Evolutionary conservation across 2,888 invertebrate genomes (phyloP).

Genomic region (Caenorhabditis wallacei): DNA sequence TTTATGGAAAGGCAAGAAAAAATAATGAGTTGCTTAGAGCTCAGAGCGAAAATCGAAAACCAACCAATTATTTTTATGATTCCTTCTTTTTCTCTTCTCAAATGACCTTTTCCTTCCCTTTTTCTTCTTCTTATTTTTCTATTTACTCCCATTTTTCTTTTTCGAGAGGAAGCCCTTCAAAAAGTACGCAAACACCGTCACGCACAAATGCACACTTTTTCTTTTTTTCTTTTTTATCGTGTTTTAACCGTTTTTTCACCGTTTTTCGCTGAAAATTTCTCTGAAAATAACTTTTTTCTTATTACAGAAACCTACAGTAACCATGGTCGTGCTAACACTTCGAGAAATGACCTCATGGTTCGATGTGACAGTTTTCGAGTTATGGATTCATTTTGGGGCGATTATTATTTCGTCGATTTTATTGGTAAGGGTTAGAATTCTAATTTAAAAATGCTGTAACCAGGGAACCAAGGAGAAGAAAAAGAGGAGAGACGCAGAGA

Average conservation of each 20-base stretch:
- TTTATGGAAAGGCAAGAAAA: too few relatives aligned
- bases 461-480: too few relatives aligned
- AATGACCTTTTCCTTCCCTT: too few relatives aligned
- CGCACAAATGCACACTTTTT: conserved; percentile 10
- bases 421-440: conserved; percentile 84
- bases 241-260: too few relatives aligned
- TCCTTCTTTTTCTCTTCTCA: neutral
- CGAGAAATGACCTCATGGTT: conserved; percentile 95
- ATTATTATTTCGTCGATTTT: conserved; percentile 91
- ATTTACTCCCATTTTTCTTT: neutral
- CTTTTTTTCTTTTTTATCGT: neutral
- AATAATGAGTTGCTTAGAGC: too few relatives aligned
- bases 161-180: neutral
- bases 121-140: neutral
- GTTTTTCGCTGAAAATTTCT: too few relatives aligned
- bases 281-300: too few relatives aligned
- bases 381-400: conserved; percentile 92
- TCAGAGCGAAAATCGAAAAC: neutral
- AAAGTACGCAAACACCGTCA: conserved; percentile 28
- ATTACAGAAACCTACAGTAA: too few relatives aligned
- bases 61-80: neutral
- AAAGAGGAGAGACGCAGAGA: too few relatives aligned
- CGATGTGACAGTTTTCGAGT: conserved; percentile 95
- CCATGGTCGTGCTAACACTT: conserved; percentile 88
- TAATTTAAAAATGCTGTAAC: too few relatives aligned